Percentiles rank a stretch among this genome's conserved stretches.
phyloP scores from a whole-genome alignment of 2,888 invertebrate species.

The Harpagoxenus sublaevis region DNA sequence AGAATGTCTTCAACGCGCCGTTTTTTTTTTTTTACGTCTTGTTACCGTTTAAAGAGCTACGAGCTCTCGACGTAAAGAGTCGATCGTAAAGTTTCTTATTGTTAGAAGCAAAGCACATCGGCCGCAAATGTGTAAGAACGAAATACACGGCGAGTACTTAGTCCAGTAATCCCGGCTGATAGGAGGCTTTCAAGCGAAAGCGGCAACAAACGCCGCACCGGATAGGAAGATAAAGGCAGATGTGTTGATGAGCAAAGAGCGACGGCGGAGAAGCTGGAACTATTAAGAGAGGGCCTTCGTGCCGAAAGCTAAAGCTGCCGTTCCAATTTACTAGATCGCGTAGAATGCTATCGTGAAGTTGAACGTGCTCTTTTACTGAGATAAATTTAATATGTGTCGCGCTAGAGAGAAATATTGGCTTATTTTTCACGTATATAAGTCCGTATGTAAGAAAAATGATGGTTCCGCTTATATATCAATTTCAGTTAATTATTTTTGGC shows the following conservation, averaged over 20 bases:
- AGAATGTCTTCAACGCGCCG: slow-evolving; percentile 18
- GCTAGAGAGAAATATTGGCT: neutral
- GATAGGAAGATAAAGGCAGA: slow-evolving; percentile 35
- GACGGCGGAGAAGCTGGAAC: slow-evolving; percentile 19
- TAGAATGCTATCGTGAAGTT: slow-evolving; percentile 31
- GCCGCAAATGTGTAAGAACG: slow-evolving; percentile 55
- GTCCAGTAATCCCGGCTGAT: slow-evolving; percentile 76
- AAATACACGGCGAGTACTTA: slow-evolving; percentile 77
- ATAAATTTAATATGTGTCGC: slow-evolving; percentile 24
- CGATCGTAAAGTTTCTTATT: slow-evolving; percentile 69
- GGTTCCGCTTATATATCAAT: neutral
- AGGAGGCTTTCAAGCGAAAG: slow-evolving; percentile 60
- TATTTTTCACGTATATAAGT: neutral
- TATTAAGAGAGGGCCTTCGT: slow-evolving; percentile 33
- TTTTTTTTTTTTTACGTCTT: slow-evolving; percentile 48
- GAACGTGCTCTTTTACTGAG: slow-evolving; percentile 7
- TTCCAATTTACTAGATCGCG: slow-evolving; percentile 45
- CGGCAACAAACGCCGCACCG: slow-evolving; percentile 33
- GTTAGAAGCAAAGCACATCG: slow-evolving; percentile 51
- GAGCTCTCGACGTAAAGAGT: slow-evolving; percentile 65
- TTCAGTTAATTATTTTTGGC: slow-evolving; percentile 18
- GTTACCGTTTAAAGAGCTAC: slow-evolving; percentile 60
- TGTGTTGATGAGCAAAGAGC: slow-evolving; percentile 21
- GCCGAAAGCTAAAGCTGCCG: slow-evolving; percentile 11
- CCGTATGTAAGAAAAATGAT: neutral